Percentiles rank a stretch among this genome's conserved stretches.
Evolutionary conservation across 2,113 vertebrate species (phyloP).

Genomic region (Opisthocomus hoazin): DNA sequence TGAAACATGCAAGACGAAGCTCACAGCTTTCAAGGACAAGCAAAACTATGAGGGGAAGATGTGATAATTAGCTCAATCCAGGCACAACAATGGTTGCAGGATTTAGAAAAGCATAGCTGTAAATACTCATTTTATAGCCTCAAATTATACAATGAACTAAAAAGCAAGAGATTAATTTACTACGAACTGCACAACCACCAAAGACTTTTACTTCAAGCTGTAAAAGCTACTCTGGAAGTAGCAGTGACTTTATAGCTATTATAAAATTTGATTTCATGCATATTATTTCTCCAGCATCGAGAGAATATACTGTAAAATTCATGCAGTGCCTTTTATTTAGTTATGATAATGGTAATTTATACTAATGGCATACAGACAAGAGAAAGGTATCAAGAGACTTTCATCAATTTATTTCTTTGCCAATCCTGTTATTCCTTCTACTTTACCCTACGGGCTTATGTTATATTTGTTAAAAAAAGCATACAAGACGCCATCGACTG

Average conservation of each 20-base stretch:
- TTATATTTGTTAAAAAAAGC: not conserved
- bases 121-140: not conserved
- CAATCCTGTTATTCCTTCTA: not conserved
- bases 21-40: not conserved
- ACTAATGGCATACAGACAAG: not conserved
- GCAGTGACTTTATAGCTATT: not conserved
- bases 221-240: not conserved
- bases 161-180: not conserved
- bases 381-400: not conserved
- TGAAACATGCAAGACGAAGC: not conserved
- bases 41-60: not conserved
- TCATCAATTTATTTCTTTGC: not conserved
- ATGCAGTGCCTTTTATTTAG: not conserved
- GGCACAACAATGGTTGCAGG: not conserved
- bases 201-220: not conserved
- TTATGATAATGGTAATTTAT: not conserved
- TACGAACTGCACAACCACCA: not conserved
- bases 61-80: not conserved
- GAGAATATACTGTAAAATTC: not conserved
- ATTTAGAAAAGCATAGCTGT: not conserved
- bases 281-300: not conserved
- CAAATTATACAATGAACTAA: not conserved
- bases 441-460: not conserved
- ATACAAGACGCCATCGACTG: not conserved
- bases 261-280: not conserved